These are phyloP conservation scores for Mythimna loreyi DNA, from an alignment of 2,888 invertebrate species.

Conservation along the genomic window DNA sequence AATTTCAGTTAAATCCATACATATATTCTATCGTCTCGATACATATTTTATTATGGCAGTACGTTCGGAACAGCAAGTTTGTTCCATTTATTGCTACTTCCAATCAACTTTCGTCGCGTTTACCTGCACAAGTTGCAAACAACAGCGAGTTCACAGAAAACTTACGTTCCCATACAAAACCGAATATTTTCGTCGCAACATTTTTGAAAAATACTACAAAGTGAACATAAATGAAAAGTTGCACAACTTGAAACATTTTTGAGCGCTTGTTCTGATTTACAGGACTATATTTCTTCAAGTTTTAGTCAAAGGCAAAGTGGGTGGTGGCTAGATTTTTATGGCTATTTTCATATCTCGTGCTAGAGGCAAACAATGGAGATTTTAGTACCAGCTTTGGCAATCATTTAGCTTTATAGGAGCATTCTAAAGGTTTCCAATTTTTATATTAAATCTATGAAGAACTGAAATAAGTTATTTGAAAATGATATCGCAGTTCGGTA, in stretches of 20 bases:
- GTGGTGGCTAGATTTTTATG: constrained; percentile 44
- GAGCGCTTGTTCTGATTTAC: constrained; percentile 52
- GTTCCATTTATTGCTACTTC: constrained; percentile 52
- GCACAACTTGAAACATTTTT: constrained; percentile 52
- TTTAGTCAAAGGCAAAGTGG: constrained; percentile 48
- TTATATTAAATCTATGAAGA: constrained; percentile 22
- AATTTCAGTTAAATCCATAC: constrained; percentile 7
- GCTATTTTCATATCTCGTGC: constrained; percentile 42
- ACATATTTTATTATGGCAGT: constrained; percentile 25
- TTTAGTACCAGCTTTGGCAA: constrained; percentile 27
- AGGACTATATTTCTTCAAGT: constrained; percentile 50
- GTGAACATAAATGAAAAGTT: constrained; percentile 60
- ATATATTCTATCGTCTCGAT: constrained; percentile 6
- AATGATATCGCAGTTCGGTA: constrained; percentile 7
- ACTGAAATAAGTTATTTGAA: constrained; percentile 27
- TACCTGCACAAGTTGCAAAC: constrained; percentile 57
- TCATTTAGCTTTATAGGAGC: constrained; percentile 24
- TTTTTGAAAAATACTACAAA: constrained; percentile 57
- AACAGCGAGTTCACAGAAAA: constrained; percentile 52
- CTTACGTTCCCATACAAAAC: constrained; percentile 51
- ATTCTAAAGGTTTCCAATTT: constrained; percentile 28
- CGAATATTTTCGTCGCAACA: constrained; percentile 51
- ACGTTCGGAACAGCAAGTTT: constrained; percentile 36
- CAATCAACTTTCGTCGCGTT: constrained; percentile 59
- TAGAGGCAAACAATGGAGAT: constrained; percentile 40